These are phyloP conservation scores for Folsomia candida DNA, from an alignment of 2,888 invertebrate genomes.

Conservation along the genomic window DNA sequence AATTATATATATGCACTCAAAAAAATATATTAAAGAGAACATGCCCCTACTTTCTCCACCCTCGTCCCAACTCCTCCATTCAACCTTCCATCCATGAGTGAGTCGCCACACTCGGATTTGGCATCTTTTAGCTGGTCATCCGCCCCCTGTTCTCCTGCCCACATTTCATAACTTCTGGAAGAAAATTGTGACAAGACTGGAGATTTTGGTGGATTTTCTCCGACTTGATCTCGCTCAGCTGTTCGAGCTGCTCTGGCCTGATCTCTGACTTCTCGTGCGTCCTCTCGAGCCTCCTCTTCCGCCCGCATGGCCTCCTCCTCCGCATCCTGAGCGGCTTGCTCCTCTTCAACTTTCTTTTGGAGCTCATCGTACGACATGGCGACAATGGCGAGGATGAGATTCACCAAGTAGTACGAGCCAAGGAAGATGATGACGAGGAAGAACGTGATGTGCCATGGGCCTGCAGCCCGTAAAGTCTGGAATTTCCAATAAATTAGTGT, in stretches of 20 bases:
- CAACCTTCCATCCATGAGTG: conserved; percentile 67
- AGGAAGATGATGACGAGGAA: conserved; percentile 98
- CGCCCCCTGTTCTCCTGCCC: conserved; percentile 82
- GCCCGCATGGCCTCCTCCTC: conserved; percentile 82
- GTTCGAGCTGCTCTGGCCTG: conserved; percentile 62
- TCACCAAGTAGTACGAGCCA: conserved; percentile 97
- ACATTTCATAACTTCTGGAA: conserved; percentile 87
- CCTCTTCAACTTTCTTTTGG: conserved; percentile 95
- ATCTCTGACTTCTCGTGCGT: conserved; percentile 64
- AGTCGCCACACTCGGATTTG: conserved; percentile 78
- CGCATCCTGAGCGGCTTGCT: conserved; percentile 73
- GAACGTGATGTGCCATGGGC: conserved; percentile 90
- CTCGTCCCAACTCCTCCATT: conserved; percentile 56
- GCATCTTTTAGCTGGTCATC: conserved; percentile 87
- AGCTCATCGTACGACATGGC: conserved; percentile 99
- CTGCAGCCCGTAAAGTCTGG: conserved; percentile 53
- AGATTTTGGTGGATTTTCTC: conserved; percentile 53
- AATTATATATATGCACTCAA: neutral
- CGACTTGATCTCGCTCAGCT: conserved; percentile 58
- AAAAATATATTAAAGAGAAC: neutral
- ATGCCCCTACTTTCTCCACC: conserved; percentile 73
- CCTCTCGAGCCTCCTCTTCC: conserved; percentile 66
- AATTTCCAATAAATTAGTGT: neutral
- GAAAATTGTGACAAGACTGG: conserved; percentile 88
- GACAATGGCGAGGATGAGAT: conserved; percentile 98